Base-by-base conservation (phyloP, 2,888 invertebrate genomes). In the Cephus pulcher region DNA sequence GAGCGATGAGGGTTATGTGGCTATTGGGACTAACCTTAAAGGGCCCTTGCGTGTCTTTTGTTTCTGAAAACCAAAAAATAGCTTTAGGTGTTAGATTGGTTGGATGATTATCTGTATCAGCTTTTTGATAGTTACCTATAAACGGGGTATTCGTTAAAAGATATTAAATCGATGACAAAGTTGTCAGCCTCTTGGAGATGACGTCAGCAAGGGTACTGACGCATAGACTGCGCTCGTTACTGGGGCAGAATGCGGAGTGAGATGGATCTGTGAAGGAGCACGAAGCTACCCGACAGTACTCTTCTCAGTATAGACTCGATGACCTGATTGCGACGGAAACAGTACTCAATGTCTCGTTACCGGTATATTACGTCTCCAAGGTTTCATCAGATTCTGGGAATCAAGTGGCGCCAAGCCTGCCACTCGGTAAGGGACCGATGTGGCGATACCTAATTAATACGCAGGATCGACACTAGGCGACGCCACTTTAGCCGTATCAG, bases 271-370 rank as follows among this genome's bases (percentile, higher is more conserved):
- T 34, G 71, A 71, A 71, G 71, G 71, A 71, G 33, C 15, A 34
- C 23, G 56, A 15, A 56, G 6, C 23, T 34, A 34, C 32, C 33
- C 15, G 71, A 23, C 71, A 32, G 78, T 79, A 76, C 80, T 78
- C 75, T 74, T 78, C 74, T 80, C 78, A 77, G 23, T 15, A 37
- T 79, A 76, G 70, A 30, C 79, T 76, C 77, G 37, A 76, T 81
- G 81, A 81, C 81, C 81, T 79, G 81, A 81, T 81, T 81, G 81
- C 76, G 68, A 76, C 68, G 40, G 78, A 56, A 75, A 30, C 74
- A 33, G 75, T 75, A 32, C 78, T 78, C 78, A 78, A 78, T 78
- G 78, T 78, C 78, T 78, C 78, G 76, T 78, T 78, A 78, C 75
- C 78, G 76, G 75, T 75, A 78, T 78, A 75, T 75, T 71, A 34